A percentile compares a stretch with the other conserved stretches of the same genome.
phyloP scores from a whole-genome alignment of 1,140 invertebrate genomes.

The Drosophila insularis region DNA sequence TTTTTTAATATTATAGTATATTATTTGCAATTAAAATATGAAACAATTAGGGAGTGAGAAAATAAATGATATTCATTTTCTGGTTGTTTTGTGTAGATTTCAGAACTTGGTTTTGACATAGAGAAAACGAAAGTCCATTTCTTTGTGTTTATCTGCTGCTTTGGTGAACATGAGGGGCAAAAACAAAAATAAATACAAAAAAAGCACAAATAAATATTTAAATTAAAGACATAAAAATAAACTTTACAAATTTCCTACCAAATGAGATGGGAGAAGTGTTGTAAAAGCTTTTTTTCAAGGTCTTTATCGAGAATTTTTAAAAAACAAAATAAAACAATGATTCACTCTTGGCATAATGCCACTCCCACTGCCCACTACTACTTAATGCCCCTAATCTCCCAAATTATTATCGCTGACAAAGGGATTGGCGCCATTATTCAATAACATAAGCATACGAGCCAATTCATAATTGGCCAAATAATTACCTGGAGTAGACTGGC shows the following conservation, averaged over 20 bases:
- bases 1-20: neutral
- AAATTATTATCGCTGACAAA: conserved; percentile 52
- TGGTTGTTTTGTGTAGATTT: conserved; percentile 24
- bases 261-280: neutral
- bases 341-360: conserved; percentile 43
- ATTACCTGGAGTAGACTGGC: conserved; percentile 89
- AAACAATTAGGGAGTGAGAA: neutral
- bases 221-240: conserved; percentile 3
- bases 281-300: conserved; percentile 56
- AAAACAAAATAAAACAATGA: conserved; percentile 39
- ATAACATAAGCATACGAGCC: conserved; percentile 61
- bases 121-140: conserved; percentile 76
- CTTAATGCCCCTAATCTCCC: conserved; percentile 32
- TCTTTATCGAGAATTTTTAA: conserved; percentile 67
- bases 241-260: neutral
- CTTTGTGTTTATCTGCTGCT: conserved; percentile 57
- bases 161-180: conserved; percentile 32
- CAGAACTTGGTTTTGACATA: conserved; percentile 70
- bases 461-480: conserved; percentile 59
- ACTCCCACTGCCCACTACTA: neutral
- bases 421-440: conserved; percentile 66
- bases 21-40: neutral
- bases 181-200: conserved; percentile 27
- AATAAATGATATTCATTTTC: neutral
- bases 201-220: conserved; percentile 22